Evolutionary conservation across 2,888 invertebrate genomes (phyloP).

Genomic region (Atherix ibis): DNA sequence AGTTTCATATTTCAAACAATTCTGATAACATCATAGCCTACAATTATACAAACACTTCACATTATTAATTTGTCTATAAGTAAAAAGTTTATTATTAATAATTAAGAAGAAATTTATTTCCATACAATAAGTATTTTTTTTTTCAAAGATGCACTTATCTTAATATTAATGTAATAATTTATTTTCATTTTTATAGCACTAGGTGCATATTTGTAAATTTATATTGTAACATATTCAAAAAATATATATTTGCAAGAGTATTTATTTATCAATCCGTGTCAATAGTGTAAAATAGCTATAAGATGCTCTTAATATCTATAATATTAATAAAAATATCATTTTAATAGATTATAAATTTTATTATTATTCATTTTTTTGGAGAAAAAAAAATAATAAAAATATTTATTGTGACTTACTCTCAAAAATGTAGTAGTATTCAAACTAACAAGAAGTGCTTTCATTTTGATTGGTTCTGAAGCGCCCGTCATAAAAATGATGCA

Average conservation of each 20-base stretch:
- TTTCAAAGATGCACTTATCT: too few relatives aligned
- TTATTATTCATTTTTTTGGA: background rate
- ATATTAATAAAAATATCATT: background rate
- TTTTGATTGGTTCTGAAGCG: conserved; percentile 4
- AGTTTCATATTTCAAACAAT: conserved; percentile 11
- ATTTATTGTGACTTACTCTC: conserved; percentile 3
- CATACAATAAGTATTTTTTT: too few relatives aligned
- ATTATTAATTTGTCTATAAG: too few relatives aligned
- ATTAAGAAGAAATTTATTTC: too few relatives aligned
- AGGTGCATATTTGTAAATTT: too few relatives aligned
- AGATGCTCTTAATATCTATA: conserved; percentile 6
- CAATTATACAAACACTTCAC: too few relatives aligned
- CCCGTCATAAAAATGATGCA: conserved; percentile 6
- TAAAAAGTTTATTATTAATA: too few relatives aligned
- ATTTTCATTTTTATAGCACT: too few relatives aligned
- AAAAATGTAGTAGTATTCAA: conserved; percentile 8
- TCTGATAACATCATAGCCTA: too few relatives aligned
- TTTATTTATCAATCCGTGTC: background rate
- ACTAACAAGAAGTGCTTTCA: conserved; percentile 6
- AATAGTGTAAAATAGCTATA: conserved; percentile 8
- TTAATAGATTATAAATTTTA: background rate
- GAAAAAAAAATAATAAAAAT: background rate
- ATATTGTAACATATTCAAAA: too few relatives aligned
- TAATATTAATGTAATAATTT: too few relatives aligned
- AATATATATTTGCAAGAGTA: too few relatives aligned